Evolutionary conservation across 2,113 vertebrate species (phyloP).

Genomic region (Lipophrys pholis): DNA sequence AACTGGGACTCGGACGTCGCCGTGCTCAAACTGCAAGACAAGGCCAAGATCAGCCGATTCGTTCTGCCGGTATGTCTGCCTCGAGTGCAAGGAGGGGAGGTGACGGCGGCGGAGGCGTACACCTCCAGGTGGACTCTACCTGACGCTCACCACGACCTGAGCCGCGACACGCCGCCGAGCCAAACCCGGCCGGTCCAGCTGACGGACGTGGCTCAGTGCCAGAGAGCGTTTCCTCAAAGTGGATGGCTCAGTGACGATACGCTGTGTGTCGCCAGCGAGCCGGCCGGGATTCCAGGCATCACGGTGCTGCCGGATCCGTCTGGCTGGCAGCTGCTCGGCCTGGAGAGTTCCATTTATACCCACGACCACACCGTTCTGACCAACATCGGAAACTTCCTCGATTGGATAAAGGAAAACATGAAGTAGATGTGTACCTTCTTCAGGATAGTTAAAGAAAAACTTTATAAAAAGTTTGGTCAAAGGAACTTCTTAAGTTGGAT

Average conservation of each 20-base stretch:
- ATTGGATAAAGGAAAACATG: constrained; percentile 91
- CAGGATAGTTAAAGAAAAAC: no score
- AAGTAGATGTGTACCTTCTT: constrained; percentile 62
- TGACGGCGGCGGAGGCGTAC: constrained; percentile 78
- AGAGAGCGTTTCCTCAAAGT: constrained; percentile 85
- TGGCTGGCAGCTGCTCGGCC: constrained; percentile 88
- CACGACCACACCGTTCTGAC: constrained; percentile 86
- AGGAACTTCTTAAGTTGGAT: no score
- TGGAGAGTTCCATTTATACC: constrained; percentile 89
- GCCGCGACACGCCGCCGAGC: constrained; percentile 33
- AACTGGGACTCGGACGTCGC: constrained; percentile 88
- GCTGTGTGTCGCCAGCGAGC: constrained; percentile 86
- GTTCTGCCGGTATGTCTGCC: constrained; percentile 90
- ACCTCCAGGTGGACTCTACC: constrained; percentile 86
- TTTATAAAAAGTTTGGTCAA: no score
- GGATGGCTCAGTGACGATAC: constrained; percentile 88
- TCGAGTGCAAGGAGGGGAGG: constrained; percentile 79
- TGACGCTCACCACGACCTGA: constrained; percentile 1
- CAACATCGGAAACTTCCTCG: constrained; percentile 85
- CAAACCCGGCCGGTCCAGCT: constrained; percentile 81
- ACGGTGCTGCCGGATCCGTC: constrained; percentile 67
- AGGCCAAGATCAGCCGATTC: constrained; percentile 86
- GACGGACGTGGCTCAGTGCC: constrained; percentile 86
- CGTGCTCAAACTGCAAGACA: constrained; percentile 89
- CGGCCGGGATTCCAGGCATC: constrained; percentile 84